phyloP scores from a whole-genome alignment of 1,140 invertebrate species.

The Episyrphus balteatus region DNA sequence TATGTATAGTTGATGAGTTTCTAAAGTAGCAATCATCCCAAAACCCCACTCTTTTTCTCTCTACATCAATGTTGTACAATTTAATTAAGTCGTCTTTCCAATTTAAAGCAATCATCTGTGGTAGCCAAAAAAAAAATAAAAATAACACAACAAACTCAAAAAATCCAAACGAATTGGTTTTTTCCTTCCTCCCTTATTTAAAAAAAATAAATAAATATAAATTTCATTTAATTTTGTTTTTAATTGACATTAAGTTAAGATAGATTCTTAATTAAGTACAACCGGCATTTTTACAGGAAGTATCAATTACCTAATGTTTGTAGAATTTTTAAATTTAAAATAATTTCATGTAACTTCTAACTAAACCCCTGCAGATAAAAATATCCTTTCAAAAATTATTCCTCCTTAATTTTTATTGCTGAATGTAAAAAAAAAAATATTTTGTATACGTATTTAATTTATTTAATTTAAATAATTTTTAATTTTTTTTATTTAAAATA shows the following conservation, averaged over 20 bases:
- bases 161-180: neutral
- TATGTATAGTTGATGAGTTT: no score
- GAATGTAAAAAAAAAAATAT: neutral
- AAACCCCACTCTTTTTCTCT: no score
- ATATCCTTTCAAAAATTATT: neutral
- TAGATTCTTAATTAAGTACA: neutral
- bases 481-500: conserved; percentile 1
- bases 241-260: neutral
- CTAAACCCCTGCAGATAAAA: neutral
- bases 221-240: neutral
- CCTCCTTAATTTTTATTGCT: no score
- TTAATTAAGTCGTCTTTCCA: no score
- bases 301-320: no score
- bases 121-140: neutral
- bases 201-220: neutral
- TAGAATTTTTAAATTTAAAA: no score
- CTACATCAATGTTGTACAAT: no score
- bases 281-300: neutral
- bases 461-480: neutral
- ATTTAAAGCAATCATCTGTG: neutral
- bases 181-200: neutral
- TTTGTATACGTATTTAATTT: neutral
- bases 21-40: no score
- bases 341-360: no score
- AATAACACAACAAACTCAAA: conserved; percentile 10